phyloP scores from a whole-genome alignment of 1,140 invertebrate genomes.

The Cotesia chilonis region DNA sequence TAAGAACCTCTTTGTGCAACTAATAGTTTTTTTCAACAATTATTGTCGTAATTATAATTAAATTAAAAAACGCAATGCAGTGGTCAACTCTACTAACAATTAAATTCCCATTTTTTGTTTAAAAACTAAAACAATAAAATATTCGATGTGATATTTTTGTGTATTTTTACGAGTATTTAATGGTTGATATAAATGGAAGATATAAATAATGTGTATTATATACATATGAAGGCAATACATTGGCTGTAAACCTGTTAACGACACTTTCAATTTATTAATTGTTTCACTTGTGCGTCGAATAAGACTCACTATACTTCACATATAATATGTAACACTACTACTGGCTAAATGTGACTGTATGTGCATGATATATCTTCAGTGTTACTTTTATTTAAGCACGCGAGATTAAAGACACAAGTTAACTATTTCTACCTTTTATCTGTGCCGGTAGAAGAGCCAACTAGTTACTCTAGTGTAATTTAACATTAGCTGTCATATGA shows the following conservation, averaged over 20 bases:
- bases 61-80: no score
- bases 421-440: slow-evolving; percentile 17
- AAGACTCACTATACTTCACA: no score
- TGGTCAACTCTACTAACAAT: no score
- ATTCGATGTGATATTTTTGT: no score
- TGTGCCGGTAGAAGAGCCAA: slow-evolving; percentile 27
- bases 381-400: slow-evolving; percentile 13
- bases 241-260: slow-evolving; percentile 29
- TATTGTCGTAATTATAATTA: no score
- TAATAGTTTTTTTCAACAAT: no score
- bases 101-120: no score
- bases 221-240: not conserved
- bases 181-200: not conserved
- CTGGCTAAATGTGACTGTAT: not conserved
- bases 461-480: slow-evolving; percentile 4
- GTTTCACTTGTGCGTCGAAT: slow-evolving; percentile 33
- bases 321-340: not conserved
- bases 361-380: slow-evolving; percentile 22
- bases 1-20: not conserved
- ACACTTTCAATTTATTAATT: slow-evolving; percentile 38
- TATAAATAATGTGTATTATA: not conserved
- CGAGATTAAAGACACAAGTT: slow-evolving; percentile 1
- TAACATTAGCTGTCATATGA: not conserved
- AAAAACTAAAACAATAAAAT: no score
- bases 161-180: no score